phyloP scores from a whole-genome alignment of 2,797 vertebrate species.

The Hylomyscus alleni region DNA sequence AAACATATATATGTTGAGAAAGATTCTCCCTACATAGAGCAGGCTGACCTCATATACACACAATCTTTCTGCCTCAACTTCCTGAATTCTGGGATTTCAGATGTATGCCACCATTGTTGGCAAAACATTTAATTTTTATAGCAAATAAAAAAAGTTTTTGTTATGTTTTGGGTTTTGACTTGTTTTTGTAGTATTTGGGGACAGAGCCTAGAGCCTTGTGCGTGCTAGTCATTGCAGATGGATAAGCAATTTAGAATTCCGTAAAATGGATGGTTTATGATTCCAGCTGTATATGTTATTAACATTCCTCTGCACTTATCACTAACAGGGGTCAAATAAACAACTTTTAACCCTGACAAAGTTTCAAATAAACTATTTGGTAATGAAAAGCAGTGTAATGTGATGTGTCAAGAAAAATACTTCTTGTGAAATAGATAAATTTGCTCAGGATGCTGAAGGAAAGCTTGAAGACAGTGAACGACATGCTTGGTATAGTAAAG shows the following conservation, averaged over 20 bases:
- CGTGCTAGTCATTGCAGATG: background rate
- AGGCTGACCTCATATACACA: background rate
- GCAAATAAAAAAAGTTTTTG: conserved; percentile 32
- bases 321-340: conserved; percentile 42
- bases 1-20: background rate
- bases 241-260: conserved; percentile 51
- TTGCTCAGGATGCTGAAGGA: conserved; percentile 1
- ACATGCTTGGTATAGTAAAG: background rate
- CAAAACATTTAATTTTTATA: conserved; percentile 17
- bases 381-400: conserved; percentile 37
- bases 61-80: background rate
- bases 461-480: background rate
- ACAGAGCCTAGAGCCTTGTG: background rate
- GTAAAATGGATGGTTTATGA: background rate
- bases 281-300: conserved; percentile 38
- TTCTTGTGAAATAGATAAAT: background rate
- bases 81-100: background rate
- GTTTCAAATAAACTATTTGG: conserved; percentile 63
- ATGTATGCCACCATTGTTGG: background rate
- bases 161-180: background rate
- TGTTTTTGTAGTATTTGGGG: background rate
- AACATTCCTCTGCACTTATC: conserved; percentile 60
- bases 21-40: background rate
- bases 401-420: conserved; percentile 67
- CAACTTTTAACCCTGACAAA: conserved; percentile 66